Conservation (phyloP, 92 coral and sea anemone species). For the Porites lobata region DNA sequence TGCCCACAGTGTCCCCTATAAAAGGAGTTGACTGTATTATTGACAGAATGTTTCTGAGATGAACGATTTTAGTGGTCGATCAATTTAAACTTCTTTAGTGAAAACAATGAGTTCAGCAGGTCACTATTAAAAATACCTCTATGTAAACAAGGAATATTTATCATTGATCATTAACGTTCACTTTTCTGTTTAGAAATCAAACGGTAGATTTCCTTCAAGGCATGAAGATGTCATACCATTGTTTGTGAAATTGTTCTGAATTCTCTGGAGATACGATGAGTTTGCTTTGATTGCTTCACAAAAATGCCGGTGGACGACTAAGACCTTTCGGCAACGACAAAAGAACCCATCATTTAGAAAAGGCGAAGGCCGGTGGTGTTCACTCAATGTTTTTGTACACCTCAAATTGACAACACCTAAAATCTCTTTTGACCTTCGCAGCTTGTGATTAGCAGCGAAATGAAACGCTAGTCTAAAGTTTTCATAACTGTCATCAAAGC, state of each 20-base stretch:
- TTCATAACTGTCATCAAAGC: constrained; percentile 13
- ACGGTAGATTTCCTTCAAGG: not conserved
- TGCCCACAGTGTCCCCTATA: not conserved
- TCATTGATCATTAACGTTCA: too few relatives aligned
- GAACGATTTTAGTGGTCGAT: not conserved
- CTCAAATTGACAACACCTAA: too few relatives aligned
- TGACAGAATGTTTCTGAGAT: not conserved
- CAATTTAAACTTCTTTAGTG: not conserved
- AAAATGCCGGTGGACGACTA: not conserved
- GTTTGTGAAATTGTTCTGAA: not conserved
- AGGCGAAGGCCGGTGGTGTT: not conserved
- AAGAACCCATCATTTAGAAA: not conserved
- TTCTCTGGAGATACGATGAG: not conserved
- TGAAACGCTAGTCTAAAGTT: not conserved
- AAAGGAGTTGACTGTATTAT: not conserved
- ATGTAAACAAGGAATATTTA: constrained; percentile 12
- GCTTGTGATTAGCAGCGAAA: not conserved
- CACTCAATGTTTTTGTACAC: not conserved
- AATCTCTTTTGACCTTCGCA: not conserved
- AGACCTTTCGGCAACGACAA: not conserved
- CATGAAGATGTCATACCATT: not conserved
- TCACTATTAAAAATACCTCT: not conserved
- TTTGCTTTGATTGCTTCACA: not conserved
- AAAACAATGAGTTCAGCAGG: not conserved
- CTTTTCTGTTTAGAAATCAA: constrained; percentile 11